phyloP scores from a whole-genome alignment of 2,113 vertebrate species.

The Ceuthmochares aereus region DNA sequence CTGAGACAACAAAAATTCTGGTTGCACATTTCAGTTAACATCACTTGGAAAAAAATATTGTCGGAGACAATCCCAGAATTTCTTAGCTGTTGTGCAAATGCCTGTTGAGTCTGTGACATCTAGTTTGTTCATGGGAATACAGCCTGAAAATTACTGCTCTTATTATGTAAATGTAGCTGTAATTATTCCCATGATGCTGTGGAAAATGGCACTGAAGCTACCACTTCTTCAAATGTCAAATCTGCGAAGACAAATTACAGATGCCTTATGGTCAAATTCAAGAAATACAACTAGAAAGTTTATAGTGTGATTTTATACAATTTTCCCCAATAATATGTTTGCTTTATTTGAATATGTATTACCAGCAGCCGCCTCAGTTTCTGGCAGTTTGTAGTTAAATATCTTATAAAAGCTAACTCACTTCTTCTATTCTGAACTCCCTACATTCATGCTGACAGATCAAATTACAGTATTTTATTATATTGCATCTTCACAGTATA shows the following conservation, averaged over 20 bases:
- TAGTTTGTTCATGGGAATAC: neutral
- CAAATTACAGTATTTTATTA: constrained; percentile 82
- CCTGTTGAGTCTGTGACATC: neutral
- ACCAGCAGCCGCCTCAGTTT: neutral
- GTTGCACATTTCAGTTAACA: neutral
- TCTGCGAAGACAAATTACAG: neutral
- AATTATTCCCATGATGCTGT: neutral
- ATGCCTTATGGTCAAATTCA: neutral
- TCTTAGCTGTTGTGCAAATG: neutral
- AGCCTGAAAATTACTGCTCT: neutral
- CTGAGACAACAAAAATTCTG: neutral
- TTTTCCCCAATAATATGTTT: constrained; percentile 41
- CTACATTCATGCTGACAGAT: constrained; percentile 69
- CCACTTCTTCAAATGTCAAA: neutral
- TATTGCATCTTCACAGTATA: constrained; percentile 74
- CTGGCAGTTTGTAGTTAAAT: constrained; percentile 58
- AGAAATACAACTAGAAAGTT: constrained; percentile 9
- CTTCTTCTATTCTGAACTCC: constrained; percentile 59
- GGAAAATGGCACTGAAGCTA: neutral
- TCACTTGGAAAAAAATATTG: neutral
- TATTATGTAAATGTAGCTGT: neutral
- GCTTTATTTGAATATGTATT: constrained; percentile 61
- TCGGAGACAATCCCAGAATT: neutral
- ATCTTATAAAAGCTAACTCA: constrained; percentile 70
- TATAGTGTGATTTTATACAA: constrained; percentile 7